phyloP scores from a whole-genome alignment of 2,113 vertebrate genomes.

The Dicerorhinus sumatrensis region DNA sequence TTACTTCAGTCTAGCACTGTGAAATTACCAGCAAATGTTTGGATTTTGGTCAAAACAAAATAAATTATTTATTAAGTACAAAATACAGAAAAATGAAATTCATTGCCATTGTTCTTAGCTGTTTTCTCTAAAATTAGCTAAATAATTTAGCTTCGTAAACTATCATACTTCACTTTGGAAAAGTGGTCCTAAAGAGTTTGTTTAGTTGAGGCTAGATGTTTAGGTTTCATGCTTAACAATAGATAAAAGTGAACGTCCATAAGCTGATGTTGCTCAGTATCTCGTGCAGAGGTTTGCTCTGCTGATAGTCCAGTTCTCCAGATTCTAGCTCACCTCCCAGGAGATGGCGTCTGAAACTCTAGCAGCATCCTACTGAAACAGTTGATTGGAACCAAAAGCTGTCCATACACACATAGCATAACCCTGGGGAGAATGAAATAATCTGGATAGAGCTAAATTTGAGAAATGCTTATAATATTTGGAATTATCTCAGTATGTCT shows the following conservation, averaged over 20 bases:
- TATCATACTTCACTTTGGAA: not conserved
- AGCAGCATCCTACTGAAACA: not conserved
- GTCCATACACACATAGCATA: not conserved
- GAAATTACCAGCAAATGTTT: conserved; percentile 46
- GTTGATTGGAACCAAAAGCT: not conserved
- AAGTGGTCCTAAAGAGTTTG: not conserved
- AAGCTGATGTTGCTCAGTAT: not conserved
- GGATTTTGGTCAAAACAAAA: conserved; percentile 54
- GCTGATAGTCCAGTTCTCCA: not conserved
- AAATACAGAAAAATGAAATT: not conserved
- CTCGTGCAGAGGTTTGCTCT: not conserved
- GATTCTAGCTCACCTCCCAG: not conserved
- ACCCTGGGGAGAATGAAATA: not conserved
- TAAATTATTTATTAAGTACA: conserved; percentile 34
- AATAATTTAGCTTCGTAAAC: not conserved
- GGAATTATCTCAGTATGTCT: not conserved
- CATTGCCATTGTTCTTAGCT: not conserved
- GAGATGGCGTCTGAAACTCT: not conserved
- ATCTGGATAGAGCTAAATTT: not conserved
- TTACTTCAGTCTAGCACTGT: not conserved
- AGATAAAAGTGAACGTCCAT: not conserved
- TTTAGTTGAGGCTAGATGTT: not conserved
- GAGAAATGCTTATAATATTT: not conserved
- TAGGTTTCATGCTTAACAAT: not conserved
- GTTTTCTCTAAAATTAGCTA: not conserved